Conservation (phyloP, 2,888 invertebrate genomes). For the Melolontha melolontha region DNA sequence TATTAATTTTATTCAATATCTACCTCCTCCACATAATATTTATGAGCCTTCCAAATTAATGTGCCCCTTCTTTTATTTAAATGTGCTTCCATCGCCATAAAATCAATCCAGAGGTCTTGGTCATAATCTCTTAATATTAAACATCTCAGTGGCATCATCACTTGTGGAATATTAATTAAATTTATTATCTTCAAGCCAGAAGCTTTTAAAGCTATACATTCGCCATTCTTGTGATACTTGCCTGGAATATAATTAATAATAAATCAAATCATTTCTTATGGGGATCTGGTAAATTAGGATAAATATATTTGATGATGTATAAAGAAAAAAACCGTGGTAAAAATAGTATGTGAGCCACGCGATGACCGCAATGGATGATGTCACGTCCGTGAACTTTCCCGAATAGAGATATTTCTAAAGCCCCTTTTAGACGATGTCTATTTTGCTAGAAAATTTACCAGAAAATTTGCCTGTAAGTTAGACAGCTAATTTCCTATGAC, state of each 20-base stretch:
- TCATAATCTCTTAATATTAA: slow-evolving; percentile 49
- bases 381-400: too few species aligned
- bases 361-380: too few species aligned
- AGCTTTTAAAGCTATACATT: slow-evolving; percentile 50
- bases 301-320: too few species aligned
- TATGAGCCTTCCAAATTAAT: slow-evolving; percentile 61
- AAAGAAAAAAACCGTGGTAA: too few species aligned
- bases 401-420: too few species aligned
- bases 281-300: too few species aligned
- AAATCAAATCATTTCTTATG: too few species aligned
- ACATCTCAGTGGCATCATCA: slow-evolving; percentile 52
- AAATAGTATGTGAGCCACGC: too few species aligned
- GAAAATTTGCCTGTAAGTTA: too few species aligned
- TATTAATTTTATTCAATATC: background rate
- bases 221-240: slow-evolving; percentile 44
- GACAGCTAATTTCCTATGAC: too few species aligned
- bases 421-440: too few species aligned
- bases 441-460: too few species aligned
- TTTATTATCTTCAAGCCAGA: slow-evolving; percentile 39
- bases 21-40: slow-evolving; percentile 57
- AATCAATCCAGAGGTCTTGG: slow-evolving; percentile 56
- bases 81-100: slow-evolving; percentile 63
- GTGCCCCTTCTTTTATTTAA: slow-evolving; percentile 59
- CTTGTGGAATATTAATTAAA: slow-evolving; percentile 50
- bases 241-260: slow-evolving; percentile 21